A percentile compares a stretch with the other conserved stretches of the same genome.
Conservation (phyloP, 1,140 invertebrate genomes). For the Sycobia sp. region DNA sequence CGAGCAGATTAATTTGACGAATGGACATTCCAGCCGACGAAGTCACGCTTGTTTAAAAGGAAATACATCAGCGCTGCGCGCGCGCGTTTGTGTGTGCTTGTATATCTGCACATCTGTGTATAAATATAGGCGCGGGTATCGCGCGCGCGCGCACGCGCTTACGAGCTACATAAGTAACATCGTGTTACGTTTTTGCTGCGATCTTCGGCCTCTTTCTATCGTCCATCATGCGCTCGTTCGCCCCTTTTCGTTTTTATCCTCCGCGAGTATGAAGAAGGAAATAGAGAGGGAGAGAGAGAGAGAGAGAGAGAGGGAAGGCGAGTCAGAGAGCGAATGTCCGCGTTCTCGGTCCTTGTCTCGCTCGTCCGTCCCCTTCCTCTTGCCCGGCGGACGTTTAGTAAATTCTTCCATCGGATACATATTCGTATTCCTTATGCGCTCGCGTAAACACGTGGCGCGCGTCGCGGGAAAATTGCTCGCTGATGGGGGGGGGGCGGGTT, state of each 20-base stretch:
- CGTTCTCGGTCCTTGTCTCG: not conserved
- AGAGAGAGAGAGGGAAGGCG: no score
- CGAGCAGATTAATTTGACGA: constrained; percentile 26
- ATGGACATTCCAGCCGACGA: constrained; percentile 22
- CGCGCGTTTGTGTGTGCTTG: not conserved
- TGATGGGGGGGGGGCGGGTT: no score
- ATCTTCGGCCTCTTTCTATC: constrained; percentile 33
- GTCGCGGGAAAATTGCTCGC: no score
- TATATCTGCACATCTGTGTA: no score
- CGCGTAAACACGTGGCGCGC: no score
- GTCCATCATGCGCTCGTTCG: constrained; percentile 36
- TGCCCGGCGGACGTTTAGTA: not conserved
- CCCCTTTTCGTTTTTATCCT: constrained; percentile 11
- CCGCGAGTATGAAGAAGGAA: no score
- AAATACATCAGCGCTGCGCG: constrained; percentile 29
- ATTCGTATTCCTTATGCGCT: not conserved
- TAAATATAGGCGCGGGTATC: no score
- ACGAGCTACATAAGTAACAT: constrained; percentile 33
- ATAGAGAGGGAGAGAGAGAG: no score
- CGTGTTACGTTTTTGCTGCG: constrained; percentile 41
- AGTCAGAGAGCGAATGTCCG: no score
- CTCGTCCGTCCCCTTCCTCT: not conserved
- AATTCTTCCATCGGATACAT: no score
- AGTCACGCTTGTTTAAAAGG: constrained; percentile 30
- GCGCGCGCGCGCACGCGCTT: no score